These are phyloP conservation scores for Agrotis puta DNA, from an alignment of 2,888 invertebrate genomes.

Conservation along the genomic window DNA sequence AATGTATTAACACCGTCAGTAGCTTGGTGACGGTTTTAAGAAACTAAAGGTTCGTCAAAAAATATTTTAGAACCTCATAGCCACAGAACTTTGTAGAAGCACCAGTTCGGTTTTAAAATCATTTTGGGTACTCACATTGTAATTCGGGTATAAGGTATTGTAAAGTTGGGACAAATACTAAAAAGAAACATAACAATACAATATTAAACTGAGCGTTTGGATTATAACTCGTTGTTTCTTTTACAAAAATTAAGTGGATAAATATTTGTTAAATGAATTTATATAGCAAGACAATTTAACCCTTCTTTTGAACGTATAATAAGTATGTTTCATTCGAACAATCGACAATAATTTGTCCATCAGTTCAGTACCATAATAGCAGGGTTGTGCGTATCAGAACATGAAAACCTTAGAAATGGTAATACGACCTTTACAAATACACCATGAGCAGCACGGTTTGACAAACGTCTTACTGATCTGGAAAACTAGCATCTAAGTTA, in stretches of 20 bases:
- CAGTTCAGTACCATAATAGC: constrained; percentile 24
- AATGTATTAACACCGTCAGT: not conserved
- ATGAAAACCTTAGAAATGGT: constrained; percentile 12
- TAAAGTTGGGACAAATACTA: constrained; percentile 17
- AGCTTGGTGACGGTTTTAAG: not conserved
- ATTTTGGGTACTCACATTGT: constrained; percentile 30
- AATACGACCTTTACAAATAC: constrained; percentile 19
- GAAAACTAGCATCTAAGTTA: constrained; percentile 1
- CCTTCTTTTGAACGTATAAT: not conserved
- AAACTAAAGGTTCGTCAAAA: too few relatives aligned
- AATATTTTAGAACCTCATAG: too few relatives aligned
- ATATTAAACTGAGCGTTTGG: constrained; percentile 15
- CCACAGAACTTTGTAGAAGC: not conserved
- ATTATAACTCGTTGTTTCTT: not conserved
- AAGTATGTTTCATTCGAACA: not conserved
- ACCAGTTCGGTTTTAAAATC: not conserved
- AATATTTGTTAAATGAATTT: not conserved
- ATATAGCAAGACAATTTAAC: not conserved
- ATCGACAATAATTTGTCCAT: not conserved
- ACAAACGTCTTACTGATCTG: constrained; percentile 19
- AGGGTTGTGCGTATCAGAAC: not conserved
- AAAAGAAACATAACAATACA: constrained; percentile 27
- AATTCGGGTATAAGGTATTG: constrained; percentile 21
- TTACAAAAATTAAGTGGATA: not conserved
- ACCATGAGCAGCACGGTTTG: constrained; percentile 23